Evolutionary conservation across 2,888 invertebrate genomes (phyloP).

Genomic region (Schrankia costaestrigalis): DNA sequence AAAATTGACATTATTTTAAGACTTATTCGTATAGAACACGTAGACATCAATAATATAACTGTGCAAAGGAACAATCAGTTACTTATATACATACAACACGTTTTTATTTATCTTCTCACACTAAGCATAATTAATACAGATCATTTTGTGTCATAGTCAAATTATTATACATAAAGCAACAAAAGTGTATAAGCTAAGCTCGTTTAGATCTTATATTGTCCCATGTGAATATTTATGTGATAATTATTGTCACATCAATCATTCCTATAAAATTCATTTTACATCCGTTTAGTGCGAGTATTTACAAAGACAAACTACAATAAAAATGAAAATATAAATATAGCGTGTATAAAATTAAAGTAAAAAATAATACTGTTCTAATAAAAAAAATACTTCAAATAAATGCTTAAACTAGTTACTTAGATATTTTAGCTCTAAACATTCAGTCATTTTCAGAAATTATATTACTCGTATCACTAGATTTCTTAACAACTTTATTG

Average conservation of each 20-base stretch:
- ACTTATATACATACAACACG: constrained; percentile 11
- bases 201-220: constrained; percentile 65
- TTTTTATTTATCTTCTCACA: no score
- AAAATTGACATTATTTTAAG: constrained; percentile 28
- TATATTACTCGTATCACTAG: constrained; percentile 56
- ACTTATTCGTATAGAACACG: constrained; percentile 18
- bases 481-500: constrained; percentile 53
- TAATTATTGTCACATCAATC: constrained; percentile 75
- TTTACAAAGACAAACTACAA: constrained; percentile 29
- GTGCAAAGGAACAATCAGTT: constrained; percentile 28
- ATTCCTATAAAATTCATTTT: constrained; percentile 41
- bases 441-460: constrained; percentile 70
- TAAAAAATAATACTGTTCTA: constrained; percentile 49
- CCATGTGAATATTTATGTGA: constrained; percentile 62
- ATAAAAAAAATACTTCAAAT: constrained; percentile 37
- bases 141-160: constrained; percentile 12
- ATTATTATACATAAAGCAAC: constrained; percentile 29
- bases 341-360: constrained; percentile 17
- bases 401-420: constrained; percentile 14
- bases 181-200: constrained; percentile 60
- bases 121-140: no score
- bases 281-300: constrained; percentile 32
- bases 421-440: constrained; percentile 49
- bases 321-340: constrained; percentile 27
- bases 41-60: constrained; percentile 26